These are phyloP conservation scores for Haliclona indistincta DNA, from an alignment of 37 sponge, comb jelly and placozoan genomes.

Conservation along the genomic window DNA sequence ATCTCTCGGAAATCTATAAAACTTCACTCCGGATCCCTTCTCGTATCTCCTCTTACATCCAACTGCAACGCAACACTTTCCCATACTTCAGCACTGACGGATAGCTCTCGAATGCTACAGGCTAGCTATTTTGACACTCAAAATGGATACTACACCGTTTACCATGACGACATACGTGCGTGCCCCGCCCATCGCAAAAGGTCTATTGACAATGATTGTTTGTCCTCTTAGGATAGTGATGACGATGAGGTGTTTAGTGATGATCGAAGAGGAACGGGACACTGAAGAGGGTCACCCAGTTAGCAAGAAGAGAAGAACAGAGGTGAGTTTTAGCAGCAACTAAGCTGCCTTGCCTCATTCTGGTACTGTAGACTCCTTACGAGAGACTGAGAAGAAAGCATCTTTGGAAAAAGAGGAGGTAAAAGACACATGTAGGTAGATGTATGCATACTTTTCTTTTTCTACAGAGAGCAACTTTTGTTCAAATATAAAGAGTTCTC, in stretches of 20 bases:
- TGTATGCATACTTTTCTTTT: background rate
- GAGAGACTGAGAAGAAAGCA: conserved; percentile 51
- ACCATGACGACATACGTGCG: too few relatives aligned
- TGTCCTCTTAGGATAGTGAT: background rate
- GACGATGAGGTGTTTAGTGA: background rate
- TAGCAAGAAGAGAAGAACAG: conserved; percentile 50
- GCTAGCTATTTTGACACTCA: too few relatives aligned
- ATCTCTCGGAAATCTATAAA: too few relatives aligned
- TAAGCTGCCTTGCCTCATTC: background rate
- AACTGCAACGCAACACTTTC: too few relatives aligned
- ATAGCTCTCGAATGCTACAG: too few relatives aligned
- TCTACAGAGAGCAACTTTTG: conserved; percentile 74
- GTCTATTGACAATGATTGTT: background rate
- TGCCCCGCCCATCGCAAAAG: too few relatives aligned
- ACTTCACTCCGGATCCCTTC: too few relatives aligned
- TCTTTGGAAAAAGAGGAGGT: conserved; percentile 77
- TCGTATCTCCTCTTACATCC: too few relatives aligned
- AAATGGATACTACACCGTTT: too few relatives aligned
- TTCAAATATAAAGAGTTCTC: conserved; percentile 74
- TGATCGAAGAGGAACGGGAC: background rate
- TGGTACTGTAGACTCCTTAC: conserved; percentile 35
- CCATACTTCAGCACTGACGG: too few relatives aligned
- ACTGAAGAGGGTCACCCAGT: conserved; percentile 51
- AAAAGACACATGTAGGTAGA: background rate
- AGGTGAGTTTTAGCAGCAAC: conserved; percentile 2